Evolutionary conservation across 1,140 invertebrate genomes (phyloP).

Genomic region (Sinella curviseta): DNA sequence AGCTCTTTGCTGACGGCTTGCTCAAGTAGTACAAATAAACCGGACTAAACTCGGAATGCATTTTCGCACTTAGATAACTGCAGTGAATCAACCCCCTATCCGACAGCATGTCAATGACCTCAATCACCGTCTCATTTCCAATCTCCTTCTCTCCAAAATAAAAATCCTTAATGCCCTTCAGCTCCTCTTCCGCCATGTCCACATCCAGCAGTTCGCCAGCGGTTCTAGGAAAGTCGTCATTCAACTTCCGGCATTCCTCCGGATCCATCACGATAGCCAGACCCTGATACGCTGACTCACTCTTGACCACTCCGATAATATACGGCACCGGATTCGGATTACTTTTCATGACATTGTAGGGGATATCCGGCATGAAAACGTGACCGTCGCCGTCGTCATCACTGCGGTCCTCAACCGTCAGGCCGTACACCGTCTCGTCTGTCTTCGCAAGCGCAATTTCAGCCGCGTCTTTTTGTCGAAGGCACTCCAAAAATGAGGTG

Average conservation of each 20-base stretch:
- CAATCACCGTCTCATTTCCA: constrained; percentile 57
- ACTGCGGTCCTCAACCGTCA: not conserved
- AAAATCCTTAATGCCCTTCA: constrained; percentile 53
- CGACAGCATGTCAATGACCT: constrained; percentile 52
- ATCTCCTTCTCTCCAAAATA: constrained; percentile 61
- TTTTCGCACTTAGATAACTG: not conserved
- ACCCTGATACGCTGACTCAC: not conserved
- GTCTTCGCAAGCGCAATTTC: constrained; percentile 3
- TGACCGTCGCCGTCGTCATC: too few relatives aligned
- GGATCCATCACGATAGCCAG: not conserved
- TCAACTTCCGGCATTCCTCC: too few relatives aligned
- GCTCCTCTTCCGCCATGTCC: not conserved
- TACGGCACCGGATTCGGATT: constrained; percentile 22
- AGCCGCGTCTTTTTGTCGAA: not conserved
- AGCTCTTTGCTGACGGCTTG: constrained; percentile 31
- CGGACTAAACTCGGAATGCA: constrained; percentile 17
- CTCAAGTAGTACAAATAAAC: constrained; percentile 40
- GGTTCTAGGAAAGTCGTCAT: constrained; percentile 22
- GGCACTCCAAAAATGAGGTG: constrained; percentile 9
- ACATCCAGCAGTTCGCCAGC: not conserved
- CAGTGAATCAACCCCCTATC: constrained; percentile 31
- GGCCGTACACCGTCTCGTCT: not conserved
- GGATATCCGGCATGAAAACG: constrained; percentile 39
- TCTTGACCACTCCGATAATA: constrained; percentile 30
- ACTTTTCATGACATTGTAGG: constrained; percentile 23